These are phyloP conservation scores for Cepaea hortensis DNA, from an alignment of 2,888 invertebrate genomes.

Conservation along the genomic window DNA sequence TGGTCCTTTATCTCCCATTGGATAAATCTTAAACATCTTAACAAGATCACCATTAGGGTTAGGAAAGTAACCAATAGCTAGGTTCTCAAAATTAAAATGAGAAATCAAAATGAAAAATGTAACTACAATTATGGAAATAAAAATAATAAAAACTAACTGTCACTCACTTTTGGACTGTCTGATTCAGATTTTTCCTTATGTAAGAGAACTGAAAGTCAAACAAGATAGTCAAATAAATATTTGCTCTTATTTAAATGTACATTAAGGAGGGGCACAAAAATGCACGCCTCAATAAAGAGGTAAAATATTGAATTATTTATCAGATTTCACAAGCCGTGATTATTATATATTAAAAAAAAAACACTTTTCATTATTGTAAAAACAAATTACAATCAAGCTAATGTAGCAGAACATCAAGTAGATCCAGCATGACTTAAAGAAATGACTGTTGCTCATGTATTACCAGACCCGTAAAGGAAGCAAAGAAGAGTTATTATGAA, in stretches of 20 bases:
- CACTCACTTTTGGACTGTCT: constrained; percentile 27
- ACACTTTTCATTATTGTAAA: no score
- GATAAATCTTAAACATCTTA: no score
- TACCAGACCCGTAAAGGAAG: no score
- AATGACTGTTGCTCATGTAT: no score
- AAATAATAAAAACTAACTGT: background rate
- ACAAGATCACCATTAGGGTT: no score
- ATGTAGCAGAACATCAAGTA: no score
- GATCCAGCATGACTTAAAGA: no score
- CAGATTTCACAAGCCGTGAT: no score
- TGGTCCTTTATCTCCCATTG: no score
- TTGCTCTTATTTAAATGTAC: background rate
- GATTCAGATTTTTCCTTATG: constrained; percentile 22
- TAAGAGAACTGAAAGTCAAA: constrained; percentile 9
- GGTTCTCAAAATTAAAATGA: background rate
- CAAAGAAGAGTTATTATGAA: no score
- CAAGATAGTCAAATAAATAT: background rate
- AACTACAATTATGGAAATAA: background rate
- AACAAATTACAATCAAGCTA: no score
- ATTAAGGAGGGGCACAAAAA: background rate
- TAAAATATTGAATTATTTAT: background rate
- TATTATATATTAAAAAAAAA: no score
- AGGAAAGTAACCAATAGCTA: background rate
- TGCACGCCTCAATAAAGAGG: background rate
- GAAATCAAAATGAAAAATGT: background rate